Percentiles rank a stretch among this genome's conserved stretches.
Conservation (phyloP, 1,140 invertebrate genomes). For the Chironomus striatipennis region DNA sequence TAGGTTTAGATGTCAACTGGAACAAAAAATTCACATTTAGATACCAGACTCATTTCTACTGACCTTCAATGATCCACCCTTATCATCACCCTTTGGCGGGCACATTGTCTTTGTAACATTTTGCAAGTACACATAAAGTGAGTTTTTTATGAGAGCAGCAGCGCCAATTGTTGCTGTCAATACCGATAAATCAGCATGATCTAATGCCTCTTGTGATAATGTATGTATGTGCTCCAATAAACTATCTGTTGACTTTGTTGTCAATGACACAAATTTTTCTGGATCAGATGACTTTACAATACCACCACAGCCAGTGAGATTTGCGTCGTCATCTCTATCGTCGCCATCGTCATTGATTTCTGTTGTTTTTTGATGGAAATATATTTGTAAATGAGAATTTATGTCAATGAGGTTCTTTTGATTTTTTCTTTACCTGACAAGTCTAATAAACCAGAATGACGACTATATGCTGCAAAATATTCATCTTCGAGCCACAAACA, state of each 20-base stretch:
- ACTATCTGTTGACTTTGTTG: constrained; percentile 59
- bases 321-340: not conserved
- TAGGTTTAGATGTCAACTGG: too few relatives aligned
- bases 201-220: constrained; percentile 67
- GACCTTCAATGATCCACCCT: constrained; percentile 37
- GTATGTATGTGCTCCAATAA: constrained; percentile 64
- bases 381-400: not conserved
- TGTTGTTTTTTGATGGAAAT: constrained; percentile 24
- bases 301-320: constrained; percentile 35
- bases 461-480: constrained; percentile 42
- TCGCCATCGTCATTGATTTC: constrained; percentile 24
- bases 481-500: constrained; percentile 57
- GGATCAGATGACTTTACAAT: constrained; percentile 62
- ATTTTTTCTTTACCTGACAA: constrained; percentile 31
- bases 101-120: constrained; percentile 35
- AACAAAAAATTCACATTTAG: too few relatives aligned
- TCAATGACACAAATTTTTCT: constrained; percentile 56
- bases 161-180: constrained; percentile 68
- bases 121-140: constrained; percentile 56
- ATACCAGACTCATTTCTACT: too few relatives aligned
- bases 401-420: too few relatives aligned
- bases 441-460: constrained; percentile 40
- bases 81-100: constrained; percentile 36
- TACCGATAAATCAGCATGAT: constrained; percentile 69
- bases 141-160: constrained; percentile 64